A percentile compares a stretch with the other conserved stretches of the same genome.
Evolutionary conservation across 2,888 invertebrate genomes (phyloP).

Genomic region (Agrotis ipsilon): DNA sequence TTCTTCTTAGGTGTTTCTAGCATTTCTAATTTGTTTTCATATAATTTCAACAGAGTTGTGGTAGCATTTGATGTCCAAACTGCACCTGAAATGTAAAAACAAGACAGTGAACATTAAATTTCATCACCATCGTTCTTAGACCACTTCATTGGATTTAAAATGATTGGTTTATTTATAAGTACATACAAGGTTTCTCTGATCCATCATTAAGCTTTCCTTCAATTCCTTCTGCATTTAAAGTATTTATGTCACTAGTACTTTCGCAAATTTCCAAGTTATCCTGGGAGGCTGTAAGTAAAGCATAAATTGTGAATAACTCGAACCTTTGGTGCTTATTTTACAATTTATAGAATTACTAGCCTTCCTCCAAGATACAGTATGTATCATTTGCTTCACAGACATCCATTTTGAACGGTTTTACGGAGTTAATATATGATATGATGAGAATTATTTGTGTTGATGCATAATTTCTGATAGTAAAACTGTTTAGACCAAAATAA

Average conservation of each 20-base stretch:
- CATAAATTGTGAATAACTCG: slow-evolving; percentile 7
- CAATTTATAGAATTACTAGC: slow-evolving; percentile 40
- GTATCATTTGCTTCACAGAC: slow-evolving; percentile 50
- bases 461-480: background rate
- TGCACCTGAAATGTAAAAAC: slow-evolving; percentile 66
- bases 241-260: slow-evolving; percentile 52
- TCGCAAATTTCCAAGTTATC: slow-evolving; percentile 62
- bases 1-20: slow-evolving; percentile 80
- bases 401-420: slow-evolving; percentile 50
- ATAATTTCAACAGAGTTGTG: slow-evolving; percentile 72
- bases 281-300: slow-evolving; percentile 58
- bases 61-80: slow-evolving; percentile 77
- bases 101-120: no score
- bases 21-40: slow-evolving; percentile 77
- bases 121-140: no score
- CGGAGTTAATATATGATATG: background rate
- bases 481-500: background rate
- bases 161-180: slow-evolving; percentile 20
- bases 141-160: background rate
- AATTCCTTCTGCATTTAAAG: slow-evolving; percentile 43
- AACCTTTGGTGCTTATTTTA: background rate
- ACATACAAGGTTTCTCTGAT: slow-evolving; percentile 69
- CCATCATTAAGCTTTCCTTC: slow-evolving; percentile 58
- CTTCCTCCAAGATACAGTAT: slow-evolving; percentile 62
- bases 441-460: background rate